Base-by-base conservation (phyloP, 2,797 vertebrate species). In the Ambastaia sidthimunki region DNA sequence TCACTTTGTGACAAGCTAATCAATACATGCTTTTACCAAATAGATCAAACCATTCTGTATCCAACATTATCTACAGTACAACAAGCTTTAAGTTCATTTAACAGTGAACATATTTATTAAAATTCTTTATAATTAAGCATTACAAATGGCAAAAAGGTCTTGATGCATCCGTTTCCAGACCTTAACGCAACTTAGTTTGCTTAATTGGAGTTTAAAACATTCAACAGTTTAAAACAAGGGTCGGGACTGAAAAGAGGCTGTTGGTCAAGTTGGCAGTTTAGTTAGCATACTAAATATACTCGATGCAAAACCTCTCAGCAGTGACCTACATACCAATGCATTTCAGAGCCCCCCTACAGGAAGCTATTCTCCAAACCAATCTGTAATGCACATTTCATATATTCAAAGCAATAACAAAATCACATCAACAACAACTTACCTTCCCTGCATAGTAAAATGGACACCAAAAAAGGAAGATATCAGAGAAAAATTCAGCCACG, bases 391-490 rank as follows among this genome's bases (percentile, higher is more conserved):
- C 62, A 55, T 44, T 9, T 10, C 10, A 44, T 44, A 44, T 11
- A 44, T 11, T 44, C 9, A 44, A 44, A 44, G 59, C 9, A 67
- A n/a, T 18, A n/a, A 31, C 16, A 0, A 48, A 76, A n/a, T 12
- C 4, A 52, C 23, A 75, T 54, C 19, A n/a, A n/a, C n/a, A n/a
- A n/a, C n/a, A 28, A 44, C 81, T 31, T 86, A 99, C 98, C 96
- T 99, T 99, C 82, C 95, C 91, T 18, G 74, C 92, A 0, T 98
- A 99, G 92, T 99, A 99, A 90, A 98, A 98, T 2, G 98, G 98
- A 88, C 96, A 99, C 97, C 98, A 99, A 91, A 87, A 97, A 84
- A 99, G 96, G 89, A 98, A 98, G 80, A 95, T 92, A 88, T 99
- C 97, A 0, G 97, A 98, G 90, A 99, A 98, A 84, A 94, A 92